These are phyloP conservation scores for Burhinus oedicnemus DNA, from an alignment of 2,113 vertebrate genomes.

Conservation along the genomic window DNA sequence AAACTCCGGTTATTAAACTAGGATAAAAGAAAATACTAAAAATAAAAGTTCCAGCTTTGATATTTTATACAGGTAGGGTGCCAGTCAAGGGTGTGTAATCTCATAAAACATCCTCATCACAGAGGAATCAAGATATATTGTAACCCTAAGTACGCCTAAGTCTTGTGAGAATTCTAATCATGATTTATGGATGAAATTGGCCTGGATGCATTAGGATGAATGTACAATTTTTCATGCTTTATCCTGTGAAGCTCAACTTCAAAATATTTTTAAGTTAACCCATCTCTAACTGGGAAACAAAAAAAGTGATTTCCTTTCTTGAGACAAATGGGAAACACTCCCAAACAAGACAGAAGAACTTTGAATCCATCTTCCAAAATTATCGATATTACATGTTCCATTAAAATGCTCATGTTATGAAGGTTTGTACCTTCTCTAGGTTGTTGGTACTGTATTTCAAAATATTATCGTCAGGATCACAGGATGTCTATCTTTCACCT, in stretches of 20 bases:
- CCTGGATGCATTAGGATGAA: not conserved
- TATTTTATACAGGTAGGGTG: not conserved
- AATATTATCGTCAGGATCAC: not conserved
- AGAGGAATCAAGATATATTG: not conserved
- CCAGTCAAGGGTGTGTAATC: not conserved
- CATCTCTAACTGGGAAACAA: not conserved
- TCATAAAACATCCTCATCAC: not conserved
- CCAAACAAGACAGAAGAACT: not conserved
- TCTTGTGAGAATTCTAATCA: not conserved
- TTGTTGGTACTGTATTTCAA: not conserved
- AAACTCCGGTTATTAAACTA: not conserved
- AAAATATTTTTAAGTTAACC: not conserved
- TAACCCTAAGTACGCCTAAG: not conserved
- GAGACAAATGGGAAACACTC: not conserved
- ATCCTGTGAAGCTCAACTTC: not conserved
- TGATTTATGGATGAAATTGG: not conserved
- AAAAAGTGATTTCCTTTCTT: not conserved
- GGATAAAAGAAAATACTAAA: not conserved
- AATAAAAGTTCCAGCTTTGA: not conserved
- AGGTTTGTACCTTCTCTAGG: not conserved
- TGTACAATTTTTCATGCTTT: not conserved
- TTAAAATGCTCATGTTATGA: not conserved
- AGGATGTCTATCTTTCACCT: not conserved
- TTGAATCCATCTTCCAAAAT: not conserved
- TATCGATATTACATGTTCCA: not conserved